Evolutionary conservation across 2,888 invertebrate species (phyloP), one percentile per base, ranked within the genome.

Genomic region (Chrysopilus asiliformis): DNA sequence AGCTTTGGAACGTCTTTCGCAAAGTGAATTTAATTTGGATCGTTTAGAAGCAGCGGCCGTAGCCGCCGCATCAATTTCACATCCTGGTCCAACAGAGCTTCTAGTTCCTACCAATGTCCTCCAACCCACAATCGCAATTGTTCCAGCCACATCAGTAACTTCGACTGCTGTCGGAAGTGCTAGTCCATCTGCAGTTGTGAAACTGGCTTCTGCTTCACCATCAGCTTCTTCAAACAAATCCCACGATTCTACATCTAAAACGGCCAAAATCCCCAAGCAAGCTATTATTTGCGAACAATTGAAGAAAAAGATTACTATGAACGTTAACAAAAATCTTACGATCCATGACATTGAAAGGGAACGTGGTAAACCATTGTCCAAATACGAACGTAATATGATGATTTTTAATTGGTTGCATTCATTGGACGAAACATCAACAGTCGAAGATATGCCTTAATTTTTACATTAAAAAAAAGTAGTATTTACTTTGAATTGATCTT

Each of bases 371-470:
- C 85, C 86, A 1, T 68, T 87, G 9, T 81, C 83, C n/a, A 85
- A 85, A 51, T 86, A 85, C 62, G 86, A 87, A 53, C 64, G 87
- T n/a, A 90, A 91, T 60, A 85, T 90, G 78, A 87, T 89, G 81
- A 90, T 90, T 39, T 90, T 90, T 65, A 89, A 89, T 62, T 91
- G 90, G 90, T 69, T 91, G 2, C 86, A 89, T 57, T 84, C 84
- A 2, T 68, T 90, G 14, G 84, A 86, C 54, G 84, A 86, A 46
- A 44, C 40, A 5, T 71, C 74, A 1, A 71, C 72, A 20, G 68
- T 65, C 44, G 71, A 70, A 48, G 65, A 47, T 37, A 39, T 43
- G 36, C 43, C 42, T 43, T 45, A 43, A 43, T 38, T 38, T 38
- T 37, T n/a, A n/a, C n/a, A n/a, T n/a, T n/a, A n/a, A n/a, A n/a